Evolutionary conservation across 2,113 vertebrate species (phyloP).

Genomic region (Miniopterus natalensis): DNA sequence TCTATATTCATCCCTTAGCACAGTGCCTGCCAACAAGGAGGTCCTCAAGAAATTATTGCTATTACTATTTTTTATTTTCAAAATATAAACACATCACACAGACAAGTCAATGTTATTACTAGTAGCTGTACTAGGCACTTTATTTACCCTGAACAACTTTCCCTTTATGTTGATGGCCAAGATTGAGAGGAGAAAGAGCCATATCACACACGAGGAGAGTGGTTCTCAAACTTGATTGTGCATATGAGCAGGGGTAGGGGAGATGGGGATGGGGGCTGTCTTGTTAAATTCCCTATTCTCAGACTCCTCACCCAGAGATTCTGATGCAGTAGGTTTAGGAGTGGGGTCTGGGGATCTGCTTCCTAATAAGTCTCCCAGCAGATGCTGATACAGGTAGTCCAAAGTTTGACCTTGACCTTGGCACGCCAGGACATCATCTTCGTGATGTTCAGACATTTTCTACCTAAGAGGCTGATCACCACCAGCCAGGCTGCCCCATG

Average conservation of each 20-base stretch:
- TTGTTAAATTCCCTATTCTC: not conserved
- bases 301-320: not conserved
- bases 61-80: not conserved
- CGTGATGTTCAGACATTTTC: not conserved
- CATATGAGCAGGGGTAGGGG: not conserved
- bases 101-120: not conserved
- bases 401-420: not conserved
- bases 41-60: not conserved
- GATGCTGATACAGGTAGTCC: not conserved
- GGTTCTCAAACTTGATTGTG: not conserved
- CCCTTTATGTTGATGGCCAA: not conserved
- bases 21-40: not conserved
- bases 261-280: rapidly evolving
- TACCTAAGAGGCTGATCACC: not conserved
- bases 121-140: not conserved
- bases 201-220: not conserved
- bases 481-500: not conserved
- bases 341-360: not conserved
- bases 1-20: not conserved
- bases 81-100: not conserved
- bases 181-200: not conserved
- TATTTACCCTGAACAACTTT: not conserved
- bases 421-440: not conserved
- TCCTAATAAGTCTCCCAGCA: not conserved
- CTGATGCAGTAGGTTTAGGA: not conserved